Percentiles rank a stretch among this genome's conserved stretches.
phyloP scores from a whole-genome alignment of 2,113 vertebrate species.

The Eretmochelys imbricata region DNA sequence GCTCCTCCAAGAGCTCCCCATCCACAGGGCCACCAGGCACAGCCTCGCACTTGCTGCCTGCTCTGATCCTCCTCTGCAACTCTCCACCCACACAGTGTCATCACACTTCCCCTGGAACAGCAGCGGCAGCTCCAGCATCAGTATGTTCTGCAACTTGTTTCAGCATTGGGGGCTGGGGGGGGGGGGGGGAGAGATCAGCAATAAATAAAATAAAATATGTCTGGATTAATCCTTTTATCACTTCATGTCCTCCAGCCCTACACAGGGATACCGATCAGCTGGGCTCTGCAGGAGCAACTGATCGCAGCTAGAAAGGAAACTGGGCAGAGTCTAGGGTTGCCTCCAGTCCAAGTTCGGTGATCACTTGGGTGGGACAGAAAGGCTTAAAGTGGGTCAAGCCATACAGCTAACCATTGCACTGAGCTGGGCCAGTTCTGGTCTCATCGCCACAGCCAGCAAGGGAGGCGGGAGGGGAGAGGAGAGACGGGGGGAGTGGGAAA shows the following conservation, averaged over 20 bases:
- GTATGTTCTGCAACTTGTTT: constrained; percentile 34
- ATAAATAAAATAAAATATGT: constrained; percentile 57
- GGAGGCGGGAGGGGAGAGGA: not conserved
- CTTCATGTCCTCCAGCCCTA: constrained; percentile 59
- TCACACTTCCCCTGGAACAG: not conserved
- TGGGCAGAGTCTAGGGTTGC: not conserved
- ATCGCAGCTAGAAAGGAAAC: constrained; percentile 20
- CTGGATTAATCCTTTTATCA: constrained; percentile 70
- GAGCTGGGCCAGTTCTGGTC: not conserved
- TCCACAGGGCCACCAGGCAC: too few species aligned
- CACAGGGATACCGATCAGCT: constrained; percentile 51
- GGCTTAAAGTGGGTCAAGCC: not conserved
- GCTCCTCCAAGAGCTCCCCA: not conserved
- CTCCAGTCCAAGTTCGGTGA: not conserved
- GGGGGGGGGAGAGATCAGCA: constrained; percentile 8
- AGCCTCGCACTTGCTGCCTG: not conserved
- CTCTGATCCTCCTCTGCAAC: accelerated
- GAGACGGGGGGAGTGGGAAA: not conserved
- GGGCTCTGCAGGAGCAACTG: constrained; percentile 37
- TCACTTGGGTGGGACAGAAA: not conserved
- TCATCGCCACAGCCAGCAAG: not conserved
- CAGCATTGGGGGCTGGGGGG: constrained; percentile 3
- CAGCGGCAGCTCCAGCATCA: constrained; percentile 23
- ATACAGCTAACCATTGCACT: not conserved
- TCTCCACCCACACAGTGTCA: accelerated